Conservation (phyloP, 2,888 invertebrate species). For the Merodon equestris region DNA sequence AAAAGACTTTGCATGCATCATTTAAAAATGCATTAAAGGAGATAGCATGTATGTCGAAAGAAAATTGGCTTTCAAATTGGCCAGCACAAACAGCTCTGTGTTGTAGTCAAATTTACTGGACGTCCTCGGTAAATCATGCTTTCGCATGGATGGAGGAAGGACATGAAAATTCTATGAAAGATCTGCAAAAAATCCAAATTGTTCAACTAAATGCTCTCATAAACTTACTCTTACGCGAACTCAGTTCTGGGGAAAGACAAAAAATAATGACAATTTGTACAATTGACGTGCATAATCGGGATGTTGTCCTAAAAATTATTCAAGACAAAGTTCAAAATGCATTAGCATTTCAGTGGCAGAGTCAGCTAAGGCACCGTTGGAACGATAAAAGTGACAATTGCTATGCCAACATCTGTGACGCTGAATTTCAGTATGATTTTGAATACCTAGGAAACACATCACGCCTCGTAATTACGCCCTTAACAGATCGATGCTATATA, state of each 20-base stretch:
- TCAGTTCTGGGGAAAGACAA: conserved; percentile 91
- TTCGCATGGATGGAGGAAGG: conserved; percentile 94
- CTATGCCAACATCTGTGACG: conserved; percentile 97
- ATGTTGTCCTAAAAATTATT: conserved; percentile 95
- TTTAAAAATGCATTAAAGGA: conserved; percentile 89
- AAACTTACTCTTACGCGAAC: conserved; percentile 88
- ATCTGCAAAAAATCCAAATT: conserved; percentile 94
- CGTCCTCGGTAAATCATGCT: conserved; percentile 93
- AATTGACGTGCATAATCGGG: conserved; percentile 96
- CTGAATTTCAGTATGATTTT: conserved; percentile 93
- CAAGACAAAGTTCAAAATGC: conserved; percentile 88
- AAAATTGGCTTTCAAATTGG: conserved; percentile 95
- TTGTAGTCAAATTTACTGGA: conserved; percentile 98
- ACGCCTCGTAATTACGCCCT: conserved; percentile 94
- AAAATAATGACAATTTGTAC: conserved; percentile 99
- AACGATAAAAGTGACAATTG: conserved; percentile 86
- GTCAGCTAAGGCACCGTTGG: conserved; percentile 92
- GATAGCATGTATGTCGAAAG: conserved; percentile 92
- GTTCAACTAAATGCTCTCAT: conserved; percentile 91
- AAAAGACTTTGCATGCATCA: conserved; percentile 87
- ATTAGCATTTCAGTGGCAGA: conserved; percentile 94
- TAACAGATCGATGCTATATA: conserved; percentile 97
- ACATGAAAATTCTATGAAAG: conserved; percentile 95
- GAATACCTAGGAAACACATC: conserved; percentile 97
- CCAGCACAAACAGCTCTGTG: conserved; percentile 94